These are phyloP conservation scores for Microcebus jonahi DNA, from an alignment of 2,113 vertebrate genomes.

Conservation along the genomic window DNA sequence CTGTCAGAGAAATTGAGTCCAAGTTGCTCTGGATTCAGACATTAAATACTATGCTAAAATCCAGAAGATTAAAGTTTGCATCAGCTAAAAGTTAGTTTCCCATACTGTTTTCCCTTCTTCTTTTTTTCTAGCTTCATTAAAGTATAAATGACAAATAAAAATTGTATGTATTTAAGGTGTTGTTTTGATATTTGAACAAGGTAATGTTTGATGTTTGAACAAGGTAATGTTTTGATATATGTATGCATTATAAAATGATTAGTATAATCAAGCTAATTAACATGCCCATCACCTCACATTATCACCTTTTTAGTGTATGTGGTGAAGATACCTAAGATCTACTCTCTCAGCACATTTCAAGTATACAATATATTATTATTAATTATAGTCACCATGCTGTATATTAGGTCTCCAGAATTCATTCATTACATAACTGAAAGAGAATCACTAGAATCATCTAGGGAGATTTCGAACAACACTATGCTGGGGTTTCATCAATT, in stretches of 20 bases:
- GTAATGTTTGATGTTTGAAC: neutral
- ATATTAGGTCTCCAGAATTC: neutral
- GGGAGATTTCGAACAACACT: neutral
- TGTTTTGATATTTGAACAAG: too few relatives aligned
- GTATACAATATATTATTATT: neutral
- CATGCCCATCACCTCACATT: neutral
- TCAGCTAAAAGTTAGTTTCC: conserved; percentile 9
- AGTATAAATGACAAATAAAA: neutral
- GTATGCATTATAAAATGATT: neutral
- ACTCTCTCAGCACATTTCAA: neutral
- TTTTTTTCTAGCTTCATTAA: neutral
- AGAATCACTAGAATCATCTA: neutral
- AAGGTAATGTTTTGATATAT: neutral
- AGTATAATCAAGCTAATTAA: neutral
- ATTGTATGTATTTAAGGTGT: neutral
- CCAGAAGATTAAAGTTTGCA: neutral
- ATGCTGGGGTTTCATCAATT: neutral
- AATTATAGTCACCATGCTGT: neutral
- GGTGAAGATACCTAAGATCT: neutral
- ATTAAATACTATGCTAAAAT: neutral
- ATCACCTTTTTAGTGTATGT: neutral
- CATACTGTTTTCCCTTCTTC: neutral
- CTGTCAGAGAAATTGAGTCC: neutral
- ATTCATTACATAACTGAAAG: neutral
- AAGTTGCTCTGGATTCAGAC: neutral